These are phyloP conservation scores for Pyrocephalus nanus DNA, from an alignment of 2,797 vertebrate species.

Conservation along the genomic window DNA sequence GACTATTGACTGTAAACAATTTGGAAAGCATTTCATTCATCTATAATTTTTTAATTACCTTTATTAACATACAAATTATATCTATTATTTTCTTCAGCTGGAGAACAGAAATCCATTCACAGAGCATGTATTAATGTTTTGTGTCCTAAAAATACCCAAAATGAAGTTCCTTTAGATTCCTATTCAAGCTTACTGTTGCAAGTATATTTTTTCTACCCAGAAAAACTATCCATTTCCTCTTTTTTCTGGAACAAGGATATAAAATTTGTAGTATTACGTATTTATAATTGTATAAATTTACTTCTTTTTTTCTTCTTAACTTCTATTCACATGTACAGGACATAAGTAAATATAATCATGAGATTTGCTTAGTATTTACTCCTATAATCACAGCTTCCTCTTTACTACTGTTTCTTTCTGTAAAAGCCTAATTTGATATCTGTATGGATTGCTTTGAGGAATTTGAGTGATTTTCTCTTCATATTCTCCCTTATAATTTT, in stretches of 20 bases:
- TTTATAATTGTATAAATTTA: not conserved
- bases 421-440: not conserved
- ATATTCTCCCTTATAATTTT: not conserved
- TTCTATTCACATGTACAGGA: not conserved
- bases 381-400: not conserved
- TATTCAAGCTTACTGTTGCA: not conserved
- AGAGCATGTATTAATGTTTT: not conserved
- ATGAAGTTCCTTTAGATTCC: not conserved
- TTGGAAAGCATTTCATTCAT: not conserved
- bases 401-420: not conserved
- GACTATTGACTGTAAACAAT: not conserved
- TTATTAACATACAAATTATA: not conserved
- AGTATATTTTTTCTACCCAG: not conserved
- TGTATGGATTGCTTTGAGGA: not conserved
- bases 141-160: not conserved
- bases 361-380: not conserved
- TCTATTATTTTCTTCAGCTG: not conserved
- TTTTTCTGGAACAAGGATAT: not conserved
- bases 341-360: not conserved
- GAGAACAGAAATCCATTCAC: not conserved
- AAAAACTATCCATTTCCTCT: not conserved
- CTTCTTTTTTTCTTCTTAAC: not conserved
- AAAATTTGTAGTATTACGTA: not conserved
- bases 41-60: constrained; percentile 1
- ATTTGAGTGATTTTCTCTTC: not conserved